Evolutionary conservation across 2,113 vertebrate species (phyloP), one percentile per base, ranked within the genome.

Genomic region (Pseudorhombus dupliciocellatus): DNA sequence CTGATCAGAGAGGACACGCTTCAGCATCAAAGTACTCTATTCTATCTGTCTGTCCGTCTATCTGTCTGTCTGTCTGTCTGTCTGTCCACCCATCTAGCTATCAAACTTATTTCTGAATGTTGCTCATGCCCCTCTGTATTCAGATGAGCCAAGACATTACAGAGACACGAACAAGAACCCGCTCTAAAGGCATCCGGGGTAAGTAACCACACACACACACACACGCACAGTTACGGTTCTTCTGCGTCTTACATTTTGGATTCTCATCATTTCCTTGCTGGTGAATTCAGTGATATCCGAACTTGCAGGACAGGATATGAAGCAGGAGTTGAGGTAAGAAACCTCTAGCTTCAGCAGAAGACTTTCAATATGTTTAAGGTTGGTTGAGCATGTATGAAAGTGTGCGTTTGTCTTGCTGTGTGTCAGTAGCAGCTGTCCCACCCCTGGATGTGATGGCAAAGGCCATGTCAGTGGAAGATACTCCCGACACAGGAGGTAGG

Each of bases 131-230:
- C 24, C n/a, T 80, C 10, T 88, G 24, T 51, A 44, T 83, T 69
- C 92, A 99, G 98, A 99, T 99, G 98, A 99, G 94, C 93, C 94
- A 96, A 90, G 97, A 98, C 70, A 92, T 89, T 80, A 94, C 97
- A 0, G 97, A 98, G 37, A 97, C 96, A 88, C 88, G 97, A 90
- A 95, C 96, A 72, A 93, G 97, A 44, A 97, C 96, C 0, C 93
- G 98, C 52, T 98, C 98, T 66, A 98, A 98, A 93, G 93, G 95
- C 68, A 89, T 95, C 83, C 89, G 96, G 93, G 96, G 98, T 99
- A 70, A 94, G 93, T 70, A 30, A 2, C 30, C 0, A 68, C 34
- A 37, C 34, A 37, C 34, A 2, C 31, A 34, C 31, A 34, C 31
- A 34, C 31, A 34, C 31, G 4, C 40, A 44, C 40, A 44, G 14